Base-by-base conservation (phyloP, 2,113 vertebrate genomes). In the Cyprinodon variegatus region DNA sequence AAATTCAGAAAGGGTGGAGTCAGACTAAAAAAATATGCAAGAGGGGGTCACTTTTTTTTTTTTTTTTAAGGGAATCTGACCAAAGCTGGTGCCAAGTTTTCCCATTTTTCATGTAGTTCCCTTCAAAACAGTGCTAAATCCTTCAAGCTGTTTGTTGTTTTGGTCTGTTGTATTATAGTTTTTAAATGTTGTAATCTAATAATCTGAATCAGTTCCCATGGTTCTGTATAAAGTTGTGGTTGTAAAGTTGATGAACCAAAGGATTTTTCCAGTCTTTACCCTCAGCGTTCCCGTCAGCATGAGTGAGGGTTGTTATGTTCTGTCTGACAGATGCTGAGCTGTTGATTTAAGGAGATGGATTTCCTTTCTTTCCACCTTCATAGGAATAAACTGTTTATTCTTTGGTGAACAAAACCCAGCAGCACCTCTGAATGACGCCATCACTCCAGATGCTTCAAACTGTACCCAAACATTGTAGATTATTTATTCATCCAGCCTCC, bases 401-500 rank as follows among this genome's bases (percentile, higher is more conserved):
- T 13, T 53, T 20, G 6, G 50, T 17, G 17, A 20, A 53, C 50
- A 17, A 29, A 53, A 20, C 50, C 50, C 50, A 57, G 50, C 50
- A 57, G 17, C 50, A 10, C 50, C 50, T n/a, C 50, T 8, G 3
- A 57, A n/a, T 14, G 20, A 57, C 20, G 50, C 50, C 17, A 57
- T 15, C 50, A 57, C 50, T n/a, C n/a, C 50, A n/a, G 20, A n/a
- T 20, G 50, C 17, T n/a, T 57, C 50, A n/a, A 57, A n/a, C 50
- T 57, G 50, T n/a, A n/a, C 50, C 50, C 7, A n/a, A 8, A 39
- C 38, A 41, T 39, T n/a, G 15, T 65, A 45, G 50, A 57, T 78
- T 78, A 62, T 75, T 80, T 72, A 76, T 65, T 48, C 41, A 48
- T 68, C 72, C 72, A 48, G 79, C 74, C 10, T 74, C 61, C 39